phyloP scores from a whole-genome alignment of 2,888 invertebrate species.

The Ecdyonurus torrentis region DNA sequence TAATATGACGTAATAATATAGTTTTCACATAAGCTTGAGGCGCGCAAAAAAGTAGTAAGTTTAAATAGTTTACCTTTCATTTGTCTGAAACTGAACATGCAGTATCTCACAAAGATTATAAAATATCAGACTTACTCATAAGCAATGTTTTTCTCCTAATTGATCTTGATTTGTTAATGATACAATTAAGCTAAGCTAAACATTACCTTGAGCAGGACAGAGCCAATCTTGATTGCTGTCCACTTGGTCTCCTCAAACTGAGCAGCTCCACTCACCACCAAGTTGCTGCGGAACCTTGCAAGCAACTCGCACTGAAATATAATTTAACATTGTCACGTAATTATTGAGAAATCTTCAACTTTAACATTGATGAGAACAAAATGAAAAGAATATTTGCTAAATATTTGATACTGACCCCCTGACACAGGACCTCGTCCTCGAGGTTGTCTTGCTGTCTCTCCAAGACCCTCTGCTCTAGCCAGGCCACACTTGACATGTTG shows the following conservation, averaged over 20 bases:
- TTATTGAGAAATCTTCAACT: not conserved
- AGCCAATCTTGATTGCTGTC: slow-evolving; percentile 45
- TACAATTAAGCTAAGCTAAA: not conserved
- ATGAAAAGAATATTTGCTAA: not conserved
- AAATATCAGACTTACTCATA: not conserved
- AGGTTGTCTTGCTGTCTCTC: slow-evolving; percentile 1
- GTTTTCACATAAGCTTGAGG: too few species aligned
- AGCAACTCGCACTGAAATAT: slow-evolving; percentile 36
- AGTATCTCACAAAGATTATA: not conserved
- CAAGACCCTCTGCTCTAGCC: slow-evolving; percentile 42
- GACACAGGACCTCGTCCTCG: slow-evolving; percentile 23
- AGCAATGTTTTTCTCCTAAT: not conserved
- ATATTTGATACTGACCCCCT: slow-evolving; percentile 28
- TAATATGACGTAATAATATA: too few species aligned
- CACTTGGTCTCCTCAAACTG: slow-evolving; percentile 69
- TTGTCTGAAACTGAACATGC: too few species aligned
- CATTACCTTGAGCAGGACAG: slow-evolving; percentile 42
- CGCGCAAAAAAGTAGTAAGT: too few species aligned
- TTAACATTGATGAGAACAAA: not conserved
- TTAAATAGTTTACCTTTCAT: too few species aligned
- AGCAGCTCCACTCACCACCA: slow-evolving; percentile 51
- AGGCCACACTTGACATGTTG: slow-evolving; percentile 57
- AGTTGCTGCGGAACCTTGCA: slow-evolving; percentile 77
- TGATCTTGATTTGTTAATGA: not conserved
- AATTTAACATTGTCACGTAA: not conserved